Base-by-base conservation (phyloP, 1,140 invertebrate species). In the Calliopsis andreniformis region DNA sequence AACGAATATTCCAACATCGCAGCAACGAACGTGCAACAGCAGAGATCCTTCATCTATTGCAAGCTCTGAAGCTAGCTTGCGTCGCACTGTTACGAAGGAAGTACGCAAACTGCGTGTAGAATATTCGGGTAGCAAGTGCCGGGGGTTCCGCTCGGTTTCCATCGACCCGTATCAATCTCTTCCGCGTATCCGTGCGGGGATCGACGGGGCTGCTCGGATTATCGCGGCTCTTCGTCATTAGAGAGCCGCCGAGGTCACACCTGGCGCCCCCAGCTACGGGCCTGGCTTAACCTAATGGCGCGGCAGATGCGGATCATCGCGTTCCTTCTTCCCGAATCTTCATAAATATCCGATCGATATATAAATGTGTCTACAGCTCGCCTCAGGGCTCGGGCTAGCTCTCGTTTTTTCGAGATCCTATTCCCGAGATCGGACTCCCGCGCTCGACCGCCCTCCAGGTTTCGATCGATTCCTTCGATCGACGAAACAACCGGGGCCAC, bases 271-370 rank as follows among this genome's bases (percentile, higher is more conserved):
- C 83, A 86, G 87, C 88, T 84, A 89, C 80, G 79, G 53, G 67
- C 62, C 55, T 45, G 66, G 78, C 71, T 66, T 80, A 80, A 72
- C 77, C 83, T 87, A 86, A 86, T 86, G 84, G 79, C 76, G 71
- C 78, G 83, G 86, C 89, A 90, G 90, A 90, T 90, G 90, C 83
- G 85, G 77, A 90, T 90, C 86, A 86, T 85, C 84, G 76, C 76
- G 76, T 78, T 78, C 88, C 80, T 81, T 89, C 88, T 85, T 87
- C 81, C 86, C 86, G 71, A 91, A 89, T 91, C 88, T 90, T 89
- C 85, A 89, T 89, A 89, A 90, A 89, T 89, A 88, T 89, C 88
- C 85, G 68, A 79, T 79, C 76, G 76, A 79, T 83, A 69, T 70
- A 63, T 70, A 47, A 43, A 73, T 56, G 49, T 64, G 53, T 25